Conservation (phyloP, 2,888 invertebrate species). For the Mesorhabditis belari region DNA sequence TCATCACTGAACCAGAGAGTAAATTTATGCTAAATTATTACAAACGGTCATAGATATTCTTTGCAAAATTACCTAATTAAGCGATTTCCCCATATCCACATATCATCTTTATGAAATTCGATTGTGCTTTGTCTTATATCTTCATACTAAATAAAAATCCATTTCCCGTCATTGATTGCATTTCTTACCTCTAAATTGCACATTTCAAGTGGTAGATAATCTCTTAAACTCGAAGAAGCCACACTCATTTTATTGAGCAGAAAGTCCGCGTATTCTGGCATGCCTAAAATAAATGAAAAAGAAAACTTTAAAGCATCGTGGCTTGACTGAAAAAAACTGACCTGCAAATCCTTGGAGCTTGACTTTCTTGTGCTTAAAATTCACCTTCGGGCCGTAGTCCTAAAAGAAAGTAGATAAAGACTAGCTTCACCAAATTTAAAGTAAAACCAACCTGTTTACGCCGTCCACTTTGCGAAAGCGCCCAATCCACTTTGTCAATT, state of each 20-base stretch:
- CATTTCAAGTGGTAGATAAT: conserved; percentile 67
- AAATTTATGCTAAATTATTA: conserved; percentile 35
- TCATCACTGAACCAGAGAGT: conserved; percentile 45
- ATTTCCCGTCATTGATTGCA: neutral
- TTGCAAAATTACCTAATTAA: conserved; percentile 70
- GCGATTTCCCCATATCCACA: conserved; percentile 98
- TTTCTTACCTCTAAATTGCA: conserved; percentile 73
- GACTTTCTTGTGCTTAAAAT: conserved; percentile 82
- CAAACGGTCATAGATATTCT: neutral
- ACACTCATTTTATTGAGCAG: conserved; percentile 38
- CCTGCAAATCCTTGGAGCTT: conserved; percentile 37
- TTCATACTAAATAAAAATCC: conserved; percentile 63
- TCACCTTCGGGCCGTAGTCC: conserved; percentile 96
- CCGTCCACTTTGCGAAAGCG: conserved; percentile 81
- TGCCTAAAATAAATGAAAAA: conserved; percentile 58
- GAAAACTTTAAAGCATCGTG: neutral
- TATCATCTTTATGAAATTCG: conserved; percentile 95
- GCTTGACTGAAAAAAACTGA: conserved; percentile 1
- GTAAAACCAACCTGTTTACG: conserved; percentile 69
- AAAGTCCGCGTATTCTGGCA: conserved; percentile 69
- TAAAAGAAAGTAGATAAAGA: no score
- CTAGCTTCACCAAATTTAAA: no score
- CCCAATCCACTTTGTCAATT: conserved; percentile 78
- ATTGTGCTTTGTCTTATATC: conserved; percentile 75
- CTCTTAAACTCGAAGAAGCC: conserved; percentile 17